Evolutionary conservation across 2,888 invertebrate genomes (phyloP), one percentile per base, ranked within the genome.

Genomic region (Idaea biselata): DNA sequence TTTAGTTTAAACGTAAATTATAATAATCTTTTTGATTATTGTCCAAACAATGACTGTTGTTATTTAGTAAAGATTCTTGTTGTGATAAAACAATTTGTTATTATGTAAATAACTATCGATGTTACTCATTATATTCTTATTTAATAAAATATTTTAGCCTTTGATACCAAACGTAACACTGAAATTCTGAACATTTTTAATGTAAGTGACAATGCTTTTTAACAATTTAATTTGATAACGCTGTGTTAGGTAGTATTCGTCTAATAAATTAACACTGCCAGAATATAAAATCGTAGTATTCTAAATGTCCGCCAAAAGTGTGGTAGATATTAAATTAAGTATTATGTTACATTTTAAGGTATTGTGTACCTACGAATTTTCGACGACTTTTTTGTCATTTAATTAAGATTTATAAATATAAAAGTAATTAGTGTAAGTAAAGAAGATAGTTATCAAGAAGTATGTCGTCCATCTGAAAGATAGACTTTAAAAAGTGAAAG

Each of bases 191-290:
- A 56, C 11, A 56, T 18, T 18, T 18, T 18, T 17, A 18, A 56
- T 56, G 11, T 18, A 18, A 18, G 17, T 7, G 17, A 56, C 56
- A 18, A 56, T 56, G 56, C 56, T 56, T 56, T 11, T n/a, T 55
- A 55, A 18, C 18, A 18, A 17, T 56, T 56, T 56, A 18, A 14
- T 56, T 31, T 58, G 11, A 55, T 16, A 44, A 18, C 1, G 33
- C 14, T 31, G 14, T 55, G 18, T n/a, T 58, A 60, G 56, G 54
- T 64, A 63, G 72, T 72, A 68, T 72, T 76, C 69, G 76, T 77
- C 76, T 79, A 81, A 82, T 83, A 83, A 86, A 86, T 86, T 86
- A 84, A 86, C 91, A 91, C 91, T 90, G 91, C 89, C 91, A 89
- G 83, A 85, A 82, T 87, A 84, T 87, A 78, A 81, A 82, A 80